These are phyloP conservation scores for Manis pentadactyla DNA, from an alignment of 2,797 vertebrate genomes.

Conservation along the genomic window DNA sequence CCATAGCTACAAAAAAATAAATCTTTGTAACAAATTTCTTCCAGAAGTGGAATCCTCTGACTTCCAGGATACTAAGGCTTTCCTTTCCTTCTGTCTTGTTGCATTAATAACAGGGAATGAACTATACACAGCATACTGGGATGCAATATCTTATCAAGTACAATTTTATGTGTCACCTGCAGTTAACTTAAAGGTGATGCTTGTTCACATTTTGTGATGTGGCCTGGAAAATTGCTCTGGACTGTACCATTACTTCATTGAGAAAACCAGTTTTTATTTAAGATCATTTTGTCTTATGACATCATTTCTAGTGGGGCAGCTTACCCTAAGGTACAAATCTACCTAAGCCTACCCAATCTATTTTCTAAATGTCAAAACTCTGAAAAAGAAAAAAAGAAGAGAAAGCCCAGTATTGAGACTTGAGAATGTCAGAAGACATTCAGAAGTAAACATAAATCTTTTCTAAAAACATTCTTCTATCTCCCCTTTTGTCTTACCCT, in stretches of 20 bases:
- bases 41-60: neutral
- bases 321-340: neutral
- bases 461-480: neutral
- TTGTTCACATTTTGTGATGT: neutral
- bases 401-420: neutral
- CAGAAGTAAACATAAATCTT: neutral
- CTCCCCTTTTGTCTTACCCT: neutral
- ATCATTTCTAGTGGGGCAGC: neutral
- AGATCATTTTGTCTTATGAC: neutral
- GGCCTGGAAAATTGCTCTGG: neutral
- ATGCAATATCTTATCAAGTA: neutral
- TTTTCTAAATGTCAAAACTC: neutral
- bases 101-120: neutral
- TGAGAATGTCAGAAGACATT: neutral
- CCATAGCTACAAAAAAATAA: neutral
- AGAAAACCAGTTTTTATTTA: conserved; percentile 11
- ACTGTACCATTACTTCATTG: neutral
- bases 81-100: neutral
- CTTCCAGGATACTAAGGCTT: neutral
- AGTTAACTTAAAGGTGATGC: neutral
- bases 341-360: neutral
- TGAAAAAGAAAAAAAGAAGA: neutral
- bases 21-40: neutral
- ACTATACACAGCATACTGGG: neutral
- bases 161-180: neutral